Evolutionary conservation across 2,113 vertebrate genomes (phyloP), one percentile per base, ranked within the genome.

Genomic region (Peucedramus taeniatus): DNA sequence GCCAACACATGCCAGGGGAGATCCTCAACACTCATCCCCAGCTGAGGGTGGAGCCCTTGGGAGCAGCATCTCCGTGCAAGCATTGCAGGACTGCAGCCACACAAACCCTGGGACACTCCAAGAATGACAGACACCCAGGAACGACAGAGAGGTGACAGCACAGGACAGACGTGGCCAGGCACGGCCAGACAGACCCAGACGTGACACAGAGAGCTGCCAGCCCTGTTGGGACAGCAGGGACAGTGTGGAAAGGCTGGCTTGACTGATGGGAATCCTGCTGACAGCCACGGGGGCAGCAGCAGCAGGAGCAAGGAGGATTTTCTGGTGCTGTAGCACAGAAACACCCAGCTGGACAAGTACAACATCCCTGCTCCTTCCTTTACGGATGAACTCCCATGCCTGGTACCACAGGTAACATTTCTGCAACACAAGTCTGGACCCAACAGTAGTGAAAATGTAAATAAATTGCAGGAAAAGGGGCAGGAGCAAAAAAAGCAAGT

Each of bases 331-430:
- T 1, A 18, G 53, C 44, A 66, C 27, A 47, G 45, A 37, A 77
- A 81, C 56, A 56, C 15, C 28, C 40, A 35, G 18, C 45, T 35
- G 78, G 70, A 44, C 57, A 76, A 57, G 54, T 4, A 19, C 28
- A 45, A 9, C 0, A 23, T 59, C 72, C n/a, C 44, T 18, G 1
- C 18, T 83, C 35, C 54, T 26, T 50, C 53, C 42, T 70, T 83
- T 27, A 15, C 0, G 2, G 88, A 50, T 51, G 68, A 77, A 24
- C 44, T 40, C 17, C 63, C 0, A 0, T 5, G 59, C 63, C 40
- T 26, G 49, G 30, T 18, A 49, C 7, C 61, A 60, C 31, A 10
- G 40, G 53, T 9, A 22, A 22, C 7, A 19, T 9, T 42, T 44
- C 40, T 6, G 3, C 63, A 71, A 27, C 63, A 71, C 18, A 24